A percentile compares a stretch with the other conserved stretches of the same genome.
These are phyloP conservation scores for Aphelenchoides avenae DNA, from an alignment of 1,140 invertebrate species.

Conservation along the genomic window DNA sequence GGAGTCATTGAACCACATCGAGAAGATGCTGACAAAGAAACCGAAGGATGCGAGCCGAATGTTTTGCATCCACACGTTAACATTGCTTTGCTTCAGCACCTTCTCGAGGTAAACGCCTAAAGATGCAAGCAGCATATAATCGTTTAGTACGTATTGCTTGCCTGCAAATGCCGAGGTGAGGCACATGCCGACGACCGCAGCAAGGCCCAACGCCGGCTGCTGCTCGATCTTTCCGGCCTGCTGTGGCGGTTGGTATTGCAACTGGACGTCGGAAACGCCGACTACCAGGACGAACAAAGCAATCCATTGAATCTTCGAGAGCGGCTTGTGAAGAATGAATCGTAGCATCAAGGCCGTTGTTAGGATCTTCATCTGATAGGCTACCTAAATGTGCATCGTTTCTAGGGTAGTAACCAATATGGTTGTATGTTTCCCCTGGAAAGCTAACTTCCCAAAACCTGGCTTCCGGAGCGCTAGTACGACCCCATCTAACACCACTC, in stretches of 20 bases:
- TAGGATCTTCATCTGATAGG: conserved; percentile 56
- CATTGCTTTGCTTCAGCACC: conserved; percentile 42
- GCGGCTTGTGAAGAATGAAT: conserved; percentile 35
- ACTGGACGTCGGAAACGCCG: conserved; percentile 49
- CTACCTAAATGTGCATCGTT: conserved; percentile 44
- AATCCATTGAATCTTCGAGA: conserved; percentile 47
- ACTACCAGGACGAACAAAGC: conserved; percentile 41
- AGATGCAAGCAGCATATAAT: conserved; percentile 13
- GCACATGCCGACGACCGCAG: conserved; percentile 51
- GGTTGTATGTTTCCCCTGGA: too few relatives aligned
- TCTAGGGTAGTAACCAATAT: not conserved
- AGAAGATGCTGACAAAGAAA: conserved; percentile 40
- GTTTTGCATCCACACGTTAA: conserved; percentile 57
- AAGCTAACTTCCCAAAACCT: conserved; percentile 13
- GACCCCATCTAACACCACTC: too few relatives aligned
- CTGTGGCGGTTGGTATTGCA: conserved; percentile 48
- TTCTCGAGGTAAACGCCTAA: conserved; percentile 57
- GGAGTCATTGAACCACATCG: conserved; percentile 48
- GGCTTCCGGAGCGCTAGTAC: too few relatives aligned
- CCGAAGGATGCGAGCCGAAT: conserved; percentile 52
- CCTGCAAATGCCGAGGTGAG: conserved; percentile 58
- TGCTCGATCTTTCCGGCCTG: conserved; percentile 27
- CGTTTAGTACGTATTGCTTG: not conserved
- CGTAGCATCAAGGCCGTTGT: conserved; percentile 54
- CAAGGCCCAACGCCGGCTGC: conserved; percentile 44